Conservation (phyloP, 2,797 vertebrate species). For the Myotis daubentonii region DNA sequence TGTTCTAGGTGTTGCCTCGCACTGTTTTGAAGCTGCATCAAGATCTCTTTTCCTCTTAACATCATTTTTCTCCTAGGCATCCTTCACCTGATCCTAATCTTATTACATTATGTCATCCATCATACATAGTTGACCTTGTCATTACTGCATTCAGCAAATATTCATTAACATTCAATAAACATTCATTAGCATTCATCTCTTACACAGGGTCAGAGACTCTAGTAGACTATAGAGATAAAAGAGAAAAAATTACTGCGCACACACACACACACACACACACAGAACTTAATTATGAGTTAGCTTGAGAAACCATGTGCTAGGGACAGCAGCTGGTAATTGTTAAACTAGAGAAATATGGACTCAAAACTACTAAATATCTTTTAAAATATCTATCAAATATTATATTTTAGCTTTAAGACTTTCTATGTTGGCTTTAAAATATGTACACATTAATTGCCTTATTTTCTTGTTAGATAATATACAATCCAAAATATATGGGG, state of each 20-base stretch:
- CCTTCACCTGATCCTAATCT: neutral
- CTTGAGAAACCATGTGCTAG: neutral
- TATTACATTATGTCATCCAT: neutral
- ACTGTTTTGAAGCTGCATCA: neutral
- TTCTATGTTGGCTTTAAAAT: neutral
- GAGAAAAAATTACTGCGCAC: neutral
- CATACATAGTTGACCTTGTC: neutral
- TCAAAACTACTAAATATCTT: neutral
- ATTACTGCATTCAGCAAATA: neutral
- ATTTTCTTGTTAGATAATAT: neutral
- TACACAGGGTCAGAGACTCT: neutral
- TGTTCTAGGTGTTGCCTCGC: accelerated
- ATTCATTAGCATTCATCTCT: neutral
- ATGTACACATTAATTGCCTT: neutral
- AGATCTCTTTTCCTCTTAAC: neutral
- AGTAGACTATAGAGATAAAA: neutral
- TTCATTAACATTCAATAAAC: neutral
- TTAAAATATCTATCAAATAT: neutral
- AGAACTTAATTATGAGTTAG: neutral
- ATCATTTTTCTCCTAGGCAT: neutral
- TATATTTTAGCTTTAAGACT: neutral
- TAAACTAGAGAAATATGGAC: neutral
- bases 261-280: neutral
- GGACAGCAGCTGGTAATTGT: neutral
- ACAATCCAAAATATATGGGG: neutral